Base-by-base conservation (phyloP, 53 echinoderm and acorn worm genomes). In the Crossaster papposus region DNA sequence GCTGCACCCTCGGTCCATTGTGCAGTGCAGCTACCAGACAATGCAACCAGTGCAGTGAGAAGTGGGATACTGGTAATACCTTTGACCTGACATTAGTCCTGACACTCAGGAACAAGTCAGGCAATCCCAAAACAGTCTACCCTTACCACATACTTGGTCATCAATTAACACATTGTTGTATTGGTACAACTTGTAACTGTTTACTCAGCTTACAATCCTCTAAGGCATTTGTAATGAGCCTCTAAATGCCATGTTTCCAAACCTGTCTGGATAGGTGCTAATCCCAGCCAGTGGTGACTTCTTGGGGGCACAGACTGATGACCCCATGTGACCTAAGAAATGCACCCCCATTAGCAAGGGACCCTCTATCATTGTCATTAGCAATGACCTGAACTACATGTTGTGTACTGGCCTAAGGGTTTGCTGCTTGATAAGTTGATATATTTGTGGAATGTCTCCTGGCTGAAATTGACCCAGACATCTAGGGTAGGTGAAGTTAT, bases 381-480 rank as follows among this genome's bases (percentile, higher is more conserved):
- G 74, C 74, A 17, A 11, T 73, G 74, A 32, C 35, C 34, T 73
- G 33, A 73, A 35, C 11, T 4, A 11, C 33, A 32, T 70, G 28
- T 33, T 73, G 74, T 33, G 35, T 20, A 73, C 33, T 73, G 74
- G 74, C 74, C 74, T 14, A 1, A 28, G 68, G 68, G 24, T 68
- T n/a, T 68, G 68, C 28, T 68, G 28, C 68, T 68, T n/a, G 68
- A 68, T 68, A 68, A 68, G 28, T 68, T n/a, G 68, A 68, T 68
- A 68, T 68, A 68, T 68, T 68, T 68, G 68, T 68, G 68, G 28
- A 28, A 15, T 23, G 24, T 68, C 68, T 26, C 68, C 11, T 68
- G 68, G 28, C 22, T 68, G 24, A 3, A 28, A 68, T 18, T 28
- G 68, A 11, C 68, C n/a, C n/a, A n/a, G n/a, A n/a, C n/a, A n/a